Evolutionary conservation across 2,888 invertebrate genomes (phyloP), one percentile per base, ranked within the genome.

Genomic region (Suillia variegata): DNA sequence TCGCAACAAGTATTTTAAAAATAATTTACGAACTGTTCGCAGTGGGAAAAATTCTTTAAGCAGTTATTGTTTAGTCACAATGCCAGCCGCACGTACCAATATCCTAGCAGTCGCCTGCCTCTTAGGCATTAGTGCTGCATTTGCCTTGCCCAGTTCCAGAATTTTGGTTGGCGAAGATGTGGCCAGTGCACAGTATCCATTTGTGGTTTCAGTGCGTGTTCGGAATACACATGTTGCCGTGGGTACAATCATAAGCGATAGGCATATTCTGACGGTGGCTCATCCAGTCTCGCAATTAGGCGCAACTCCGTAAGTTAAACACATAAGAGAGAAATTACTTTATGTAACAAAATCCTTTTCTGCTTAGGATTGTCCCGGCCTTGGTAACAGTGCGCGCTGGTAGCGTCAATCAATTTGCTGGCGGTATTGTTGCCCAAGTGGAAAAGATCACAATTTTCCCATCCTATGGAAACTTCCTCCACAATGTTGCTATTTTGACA

Each of bases 101-200:
- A 48, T 62, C 48, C 54, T 70, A n/a, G 58, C 63, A 2, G 15
- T 56, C 1, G 59, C 17, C 61, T 26, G 58, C 60, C 22, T 20
- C 8, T 24, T 59, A 4, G 56, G 24, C 13, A 22, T 15, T 10
- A 10, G 31, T 33, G 10, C 3, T 18, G 2, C 10, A 3, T 45
- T 18, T 13, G 45, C 38, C n/a, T 4, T 38, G n/a, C 38, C 38
- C 66, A 69, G 47, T n/a, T 57, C 62, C 2, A 71, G 77, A 20
- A 63, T 80, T 12, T 58, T 74, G 45, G 80, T 78, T 31, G 82
- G 82, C 2, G 66, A 70, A 21, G 73, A 79, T 62, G 82, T 78
- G 17, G 34, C 54, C 0, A 34, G 65, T 10, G 75, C 70, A 2
- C 73, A 80, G 61, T 77, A 75, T 61, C 82, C 83, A 6, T 77